Evolutionary conservation across 2,797 vertebrate species (phyloP), one percentile per base, ranked within the genome.

Genomic region (Semotilus atromaculatus): DNA sequence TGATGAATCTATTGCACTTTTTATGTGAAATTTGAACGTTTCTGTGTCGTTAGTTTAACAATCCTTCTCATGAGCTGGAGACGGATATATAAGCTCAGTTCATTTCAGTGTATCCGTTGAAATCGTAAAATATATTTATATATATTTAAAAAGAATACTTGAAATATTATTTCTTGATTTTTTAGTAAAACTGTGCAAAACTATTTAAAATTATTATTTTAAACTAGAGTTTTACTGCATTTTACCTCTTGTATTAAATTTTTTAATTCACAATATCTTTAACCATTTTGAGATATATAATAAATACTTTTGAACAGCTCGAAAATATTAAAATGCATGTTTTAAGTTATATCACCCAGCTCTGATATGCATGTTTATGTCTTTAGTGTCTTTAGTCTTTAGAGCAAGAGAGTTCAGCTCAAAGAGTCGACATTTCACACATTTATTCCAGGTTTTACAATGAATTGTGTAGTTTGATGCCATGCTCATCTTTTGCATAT

Each of bases 401-500:
- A 75, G 7, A 38, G 34, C 21, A n/a, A 9, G 13, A 38, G 19
- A n/a, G 21, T 55, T 55, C 19, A 75, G 29, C 48, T 55, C 72
- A 55, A 6, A 45, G n/a, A 48, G n/a, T 73, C 4, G 1, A 72
- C 26, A 2, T 21, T 31, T 43, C 19, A 36, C 6, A 55, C 72
- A 36, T 55, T 36, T n/a, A 75, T n/a, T 55, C 51, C 48, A 55
- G 29, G 31, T 55, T 75, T 55, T 55, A 23, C 29, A 51, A 21
- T 19, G 71, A 73, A 74, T 31, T 2, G 19, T 75, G 51, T 18
- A n/a, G 8, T 58, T 34, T 76, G 74, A 58, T 38, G 31, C 21
- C 48, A 36, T 58, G 7, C 53, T 58, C 21, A 34, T 76, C 73
- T 55, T 76, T 76, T 76, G 74, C 51, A 76, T 58, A 38, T 18